Base-by-base conservation (phyloP, 1,140 invertebrate genomes). In the Drosophila melanica region DNA sequence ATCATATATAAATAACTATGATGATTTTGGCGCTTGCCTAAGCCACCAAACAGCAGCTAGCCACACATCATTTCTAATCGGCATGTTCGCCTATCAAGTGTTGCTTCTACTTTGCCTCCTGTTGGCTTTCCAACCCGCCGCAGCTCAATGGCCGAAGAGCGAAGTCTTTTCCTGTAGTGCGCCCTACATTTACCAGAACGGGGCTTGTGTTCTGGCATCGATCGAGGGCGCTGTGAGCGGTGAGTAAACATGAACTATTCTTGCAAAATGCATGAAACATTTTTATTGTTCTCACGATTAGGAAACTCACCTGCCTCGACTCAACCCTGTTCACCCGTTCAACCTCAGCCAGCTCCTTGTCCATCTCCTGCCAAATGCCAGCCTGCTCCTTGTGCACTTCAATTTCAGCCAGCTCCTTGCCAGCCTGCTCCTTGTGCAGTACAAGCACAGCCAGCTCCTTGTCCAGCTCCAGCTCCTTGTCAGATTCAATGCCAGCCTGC, bases 11-110 rank as follows among this genome's bases (percentile, higher is more conserved):
- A n/a, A 8, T 37, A 23, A 44, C 11, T 10, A 7, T 8, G 23
- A 20, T 37, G 4, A 18, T 11, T n/a, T 23, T 16, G 1, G 11
- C 20, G 11, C 51, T 42, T 14, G 41, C 11, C 27, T 35, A n/a
- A 5, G 45, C 44, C 33, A 37, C 5, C 3, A 3, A 3, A 20
- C 16, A 33, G n/a, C 35, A 7, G 18, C 11, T 8, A n/a, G 18
- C 11, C 5, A n/a, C 4, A 16, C 41, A n/a, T 84, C 44, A 84
- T 77, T 77, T 77, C 45, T 45, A 75, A 71, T 80, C 79, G 69
- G 33, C 14, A 89, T 90, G 85, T 69, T 47, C 62, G 57, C 35
- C 65, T 50, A 53, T 45, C 75, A 90, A 71, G 80, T 75, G n/a
- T 44, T 48, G 2, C 12, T 51, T 27, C 45, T 69, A 20, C 10